Evolutionary conservation across 2,888 invertebrate species (phyloP).

Genomic region (Eristalinus sepulchralis): DNA sequence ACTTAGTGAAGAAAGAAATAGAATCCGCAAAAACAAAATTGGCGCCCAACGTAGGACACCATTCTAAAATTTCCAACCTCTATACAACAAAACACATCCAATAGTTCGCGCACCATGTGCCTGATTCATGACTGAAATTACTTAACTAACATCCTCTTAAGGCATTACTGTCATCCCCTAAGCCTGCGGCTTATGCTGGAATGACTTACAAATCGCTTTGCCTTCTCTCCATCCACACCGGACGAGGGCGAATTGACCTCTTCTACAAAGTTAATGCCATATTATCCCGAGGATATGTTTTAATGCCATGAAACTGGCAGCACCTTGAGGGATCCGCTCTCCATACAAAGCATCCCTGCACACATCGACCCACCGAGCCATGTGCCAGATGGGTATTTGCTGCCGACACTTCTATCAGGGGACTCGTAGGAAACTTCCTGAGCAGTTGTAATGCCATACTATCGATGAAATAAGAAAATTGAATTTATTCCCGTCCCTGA

Average conservation of each 20-base stretch:
- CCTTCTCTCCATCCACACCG: not conserved
- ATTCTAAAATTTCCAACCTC: no score
- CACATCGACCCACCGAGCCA: not conserved
- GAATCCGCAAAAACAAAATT: no score
- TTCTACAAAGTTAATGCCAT: not conserved
- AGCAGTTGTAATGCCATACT: slow-evolving; percentile 50
- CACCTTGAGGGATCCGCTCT: slow-evolving; percentile 12
- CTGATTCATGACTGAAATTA: not conserved
- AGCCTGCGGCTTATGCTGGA: not conserved
- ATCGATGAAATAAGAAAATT: slow-evolving; percentile 51
- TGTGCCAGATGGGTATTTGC: not conserved
- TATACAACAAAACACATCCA: no score
- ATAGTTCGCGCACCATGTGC: not conserved
- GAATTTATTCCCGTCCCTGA: slow-evolving; percentile 38
- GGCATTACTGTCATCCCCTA: not conserved
- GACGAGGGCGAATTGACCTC: not conserved
- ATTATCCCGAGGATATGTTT: not conserved
- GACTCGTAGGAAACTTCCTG: slow-evolving; percentile 38
- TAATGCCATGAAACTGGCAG: slow-evolving; percentile 14
- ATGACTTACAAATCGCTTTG: not conserved
- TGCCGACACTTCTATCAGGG: slow-evolving; percentile 51
- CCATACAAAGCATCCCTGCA: not conserved
- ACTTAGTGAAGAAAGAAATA: no score
- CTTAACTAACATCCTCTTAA: not conserved
- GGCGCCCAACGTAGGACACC: no score